A percentile compares a stretch with the other conserved stretches of the same genome.
These are phyloP conservation scores for Keiferia lycopersicella DNA, from an alignment of 2,888 invertebrate species.

Conservation along the genomic window DNA sequence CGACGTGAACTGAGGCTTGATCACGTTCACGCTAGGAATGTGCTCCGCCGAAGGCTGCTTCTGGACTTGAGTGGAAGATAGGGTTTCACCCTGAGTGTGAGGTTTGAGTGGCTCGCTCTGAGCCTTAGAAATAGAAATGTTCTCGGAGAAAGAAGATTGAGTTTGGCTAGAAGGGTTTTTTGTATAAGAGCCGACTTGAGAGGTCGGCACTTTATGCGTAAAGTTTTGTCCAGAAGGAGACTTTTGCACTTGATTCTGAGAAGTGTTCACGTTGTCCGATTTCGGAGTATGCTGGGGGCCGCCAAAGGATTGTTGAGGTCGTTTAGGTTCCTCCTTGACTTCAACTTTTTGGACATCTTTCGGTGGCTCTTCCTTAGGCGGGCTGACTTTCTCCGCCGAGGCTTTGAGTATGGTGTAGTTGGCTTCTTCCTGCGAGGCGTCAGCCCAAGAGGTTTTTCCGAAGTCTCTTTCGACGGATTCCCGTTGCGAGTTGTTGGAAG, in stretches of 20 bases:
- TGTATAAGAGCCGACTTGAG: conserved; percentile 45
- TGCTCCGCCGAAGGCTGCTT: conserved; percentile 54
- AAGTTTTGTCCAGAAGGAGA: conserved; percentile 42
- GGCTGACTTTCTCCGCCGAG: conserved; percentile 45
- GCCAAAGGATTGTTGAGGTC: conserved; percentile 39
- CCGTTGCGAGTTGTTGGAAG: conserved; percentile 60
- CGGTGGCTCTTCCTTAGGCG: conserved; percentile 48
- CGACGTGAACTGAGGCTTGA: conserved; percentile 53
- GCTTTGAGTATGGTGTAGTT: conserved; percentile 44
- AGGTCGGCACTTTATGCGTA: conserved; percentile 47
- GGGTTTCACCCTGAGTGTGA: conserved; percentile 46
- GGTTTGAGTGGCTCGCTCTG: conserved; percentile 43
- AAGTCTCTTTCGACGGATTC: conserved; percentile 76
- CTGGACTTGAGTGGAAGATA: conserved; percentile 48
- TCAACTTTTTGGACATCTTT: conserved; percentile 42
- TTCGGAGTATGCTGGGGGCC: conserved; percentile 34
- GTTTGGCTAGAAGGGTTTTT: conserved; percentile 40
- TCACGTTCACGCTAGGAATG: conserved; percentile 42
- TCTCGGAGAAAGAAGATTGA: conserved; percentile 44
- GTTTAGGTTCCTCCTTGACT: conserved; percentile 44
- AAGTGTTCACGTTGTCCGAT: conserved; percentile 34
- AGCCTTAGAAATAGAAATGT: conserved; percentile 45
- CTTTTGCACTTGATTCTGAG: conserved; percentile 49
- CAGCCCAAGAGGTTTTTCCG: conserved; percentile 74
- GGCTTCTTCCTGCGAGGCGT: conserved; percentile 67